Evolutionary conservation across 2,888 invertebrate species (phyloP), one percentile per base, ranked within the genome.

Genomic region (Mythimna pallens): DNA sequence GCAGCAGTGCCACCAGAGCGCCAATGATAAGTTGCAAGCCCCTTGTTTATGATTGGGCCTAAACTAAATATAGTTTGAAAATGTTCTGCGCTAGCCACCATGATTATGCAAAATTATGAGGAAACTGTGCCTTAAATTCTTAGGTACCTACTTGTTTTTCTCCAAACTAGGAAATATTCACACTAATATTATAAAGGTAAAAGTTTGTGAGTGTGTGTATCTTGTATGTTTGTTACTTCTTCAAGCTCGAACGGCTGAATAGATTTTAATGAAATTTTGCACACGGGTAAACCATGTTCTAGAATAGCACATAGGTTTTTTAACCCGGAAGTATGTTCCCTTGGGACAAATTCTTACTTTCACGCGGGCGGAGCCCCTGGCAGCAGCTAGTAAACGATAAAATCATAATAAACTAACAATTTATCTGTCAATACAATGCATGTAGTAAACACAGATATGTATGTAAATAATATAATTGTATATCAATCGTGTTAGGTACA

Each of bases 1-100:
- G 66, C 76, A 66, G 50, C 75, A 64, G 77, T 75, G 64, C 54
- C 80, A 66, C 54, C 75, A 61, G 80, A 67, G 64, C 54, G 63
- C 58, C 40, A 8, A 17, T 59, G 75, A 80, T 67, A 80, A 78
- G 66, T 75, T 80, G 75, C 57, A 80, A 74, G 58, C 54, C 30
- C 25, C 61, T 76, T 81, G 76, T 81, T 81, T 81, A 63, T 58
- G 10, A 63, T 76, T 61, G n/a, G 22, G 63, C 55, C 76, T 68
- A 57, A 59, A 22, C 57, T 66, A 43, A 80, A 63, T 66, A 65
- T n/a, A 65, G 54, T 69, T 76, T 55, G 54, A 50, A 74, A 78
- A 40, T 30, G 20, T 61, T 36, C 30, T 6, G 22, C 14, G 22
- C 14, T 40, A 76, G 55, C 43, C 43, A 36, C 57, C 70, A 54